Evolutionary conservation across 2,113 vertebrate species (phyloP).

Genomic region (Anthoscopus minutus): DNA sequence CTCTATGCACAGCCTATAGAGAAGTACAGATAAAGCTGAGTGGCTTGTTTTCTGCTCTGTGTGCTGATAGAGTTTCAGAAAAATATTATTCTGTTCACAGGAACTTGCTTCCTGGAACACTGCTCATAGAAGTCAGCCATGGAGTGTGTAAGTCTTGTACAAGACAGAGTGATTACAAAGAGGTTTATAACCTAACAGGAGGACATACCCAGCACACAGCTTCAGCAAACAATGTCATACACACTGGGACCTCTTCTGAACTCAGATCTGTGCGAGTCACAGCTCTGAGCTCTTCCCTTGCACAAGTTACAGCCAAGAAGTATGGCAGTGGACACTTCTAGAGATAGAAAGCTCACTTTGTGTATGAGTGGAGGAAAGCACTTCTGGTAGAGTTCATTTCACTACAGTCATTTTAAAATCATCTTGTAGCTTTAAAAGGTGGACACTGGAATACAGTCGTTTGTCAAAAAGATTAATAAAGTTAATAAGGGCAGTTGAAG

Average conservation of each 20-base stretch:
- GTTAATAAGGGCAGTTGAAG: background rate
- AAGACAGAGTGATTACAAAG: background rate
- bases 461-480: slow-evolving; percentile 7
- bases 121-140: background rate
- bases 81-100: background rate
- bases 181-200: background rate
- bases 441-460: background rate
- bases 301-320: background rate
- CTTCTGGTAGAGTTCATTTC: background rate
- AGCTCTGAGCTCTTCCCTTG: background rate
- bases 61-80: background rate
- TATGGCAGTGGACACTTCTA: background rate
- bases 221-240: background rate
- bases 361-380: background rate
- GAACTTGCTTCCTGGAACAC: background rate
- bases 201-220: background rate
- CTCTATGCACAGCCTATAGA: background rate
- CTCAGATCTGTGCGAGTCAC: background rate
- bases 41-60: background rate
- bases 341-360: background rate
- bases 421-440: background rate
- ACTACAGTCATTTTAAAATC: background rate
- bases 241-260: background rate
- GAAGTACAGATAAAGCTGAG: background rate
- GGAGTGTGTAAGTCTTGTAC: fast-evolving